Conservation (phyloP, 2,113 vertebrate genomes). For the Nannobrachium achirus region DNA sequence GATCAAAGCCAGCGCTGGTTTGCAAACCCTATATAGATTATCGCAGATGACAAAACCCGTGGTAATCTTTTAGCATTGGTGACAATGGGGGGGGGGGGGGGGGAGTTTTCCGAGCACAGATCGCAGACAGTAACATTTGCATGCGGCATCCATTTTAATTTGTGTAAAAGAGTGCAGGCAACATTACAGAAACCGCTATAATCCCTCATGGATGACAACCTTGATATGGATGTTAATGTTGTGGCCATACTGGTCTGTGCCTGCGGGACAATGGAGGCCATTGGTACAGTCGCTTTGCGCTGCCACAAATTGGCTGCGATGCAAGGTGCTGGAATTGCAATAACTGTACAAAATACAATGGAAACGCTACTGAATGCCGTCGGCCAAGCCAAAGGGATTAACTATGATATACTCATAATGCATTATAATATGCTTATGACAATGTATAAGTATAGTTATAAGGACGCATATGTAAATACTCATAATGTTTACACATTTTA, state of each 20-base stretch:
- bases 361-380: constrained; percentile 23
- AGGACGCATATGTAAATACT: too few relatives aligned
- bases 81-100: constrained; percentile 42
- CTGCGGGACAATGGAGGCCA: constrained; percentile 58
- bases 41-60: constrained; percentile 15
- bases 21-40: constrained; percentile 48
- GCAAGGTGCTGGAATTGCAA: constrained; percentile 64
- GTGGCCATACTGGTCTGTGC: constrained; percentile 50
- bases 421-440: too few relatives aligned
- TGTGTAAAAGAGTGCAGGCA: constrained; percentile 42
- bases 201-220: constrained; percentile 65
- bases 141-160: constrained; percentile 55
- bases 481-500: too few relatives aligned
- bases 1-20: constrained; percentile 34
- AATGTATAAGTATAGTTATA: too few relatives aligned
- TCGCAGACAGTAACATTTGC: constrained; percentile 43
- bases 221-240: constrained; percentile 59
- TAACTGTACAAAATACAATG: constrained; percentile 29
- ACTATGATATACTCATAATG: too few relatives aligned
- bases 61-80: constrained; percentile 36
- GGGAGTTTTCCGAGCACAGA: constrained; percentile 23
- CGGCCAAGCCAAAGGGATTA: constrained; percentile 41
- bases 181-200: constrained; percentile 49
- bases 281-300: constrained; percentile 48
- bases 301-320: constrained; percentile 46